Base-by-base conservation (phyloP, 2,888 invertebrate genomes). In the Eupithecia abbreviata region DNA sequence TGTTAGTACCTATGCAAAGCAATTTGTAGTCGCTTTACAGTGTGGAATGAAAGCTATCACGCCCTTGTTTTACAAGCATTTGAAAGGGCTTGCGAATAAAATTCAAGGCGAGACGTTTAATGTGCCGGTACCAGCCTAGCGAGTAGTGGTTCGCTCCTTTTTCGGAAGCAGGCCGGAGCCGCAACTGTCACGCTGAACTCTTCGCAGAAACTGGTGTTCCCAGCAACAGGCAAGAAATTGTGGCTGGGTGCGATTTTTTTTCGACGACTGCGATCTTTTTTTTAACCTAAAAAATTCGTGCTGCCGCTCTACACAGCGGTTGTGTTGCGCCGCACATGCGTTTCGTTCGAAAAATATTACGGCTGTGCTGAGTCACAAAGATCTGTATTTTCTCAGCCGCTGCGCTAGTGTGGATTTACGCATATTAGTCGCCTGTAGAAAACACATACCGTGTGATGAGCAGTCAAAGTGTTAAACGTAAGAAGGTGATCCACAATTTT, bases 141-240 rank as follows among this genome's bases (percentile, higher is more conserved):
- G 71, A 68, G 62, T 67, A 81, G 73, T 81, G 75, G 80, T 84
- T 84, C 85, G 76, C 83, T 83, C 89, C 89, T 88, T 90, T 89
- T 90, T 86, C 76, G 89, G 90, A 86, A 85, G 83, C 79, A 79
- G 84, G 82, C 83, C 80, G 72, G 82, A 79, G 82, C 51, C 41
- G 77, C 76, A 71, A 75, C 79, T 79, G 79, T 79, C 80, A 77
- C 77, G 78, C 75, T 77, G 79, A 82, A 83, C 84, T 85, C 86
- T 90, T 88, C 88, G 85, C 77, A 84, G 88, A 89, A 90, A 77
- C 72, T 71, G 12, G 76, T 69, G 76, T 15, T 78, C 12, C 78
- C 76, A 78, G 30, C 69, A 15, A 5, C 43, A 41, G 43, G 45
- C 18, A 10, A n/a, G 42, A 55, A 42, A 43, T 73, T 41, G 41